A percentile compares a stretch with the other conserved stretches of the same genome.
Conservation (phyloP, 92 coral and sea anemone species). For the Palythoa grandis region DNA sequence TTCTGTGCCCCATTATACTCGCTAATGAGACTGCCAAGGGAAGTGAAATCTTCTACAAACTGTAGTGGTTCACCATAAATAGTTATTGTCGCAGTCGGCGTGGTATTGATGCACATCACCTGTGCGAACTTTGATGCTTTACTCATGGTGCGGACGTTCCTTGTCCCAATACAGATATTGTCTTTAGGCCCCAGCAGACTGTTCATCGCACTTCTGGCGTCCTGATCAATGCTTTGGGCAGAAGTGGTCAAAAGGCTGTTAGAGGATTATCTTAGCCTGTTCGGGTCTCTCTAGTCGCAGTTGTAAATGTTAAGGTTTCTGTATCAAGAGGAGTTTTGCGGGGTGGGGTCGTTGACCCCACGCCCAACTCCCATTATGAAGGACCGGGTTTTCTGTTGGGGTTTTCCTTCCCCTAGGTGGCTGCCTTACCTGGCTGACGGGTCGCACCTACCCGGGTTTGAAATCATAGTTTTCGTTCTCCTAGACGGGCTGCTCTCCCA, state of each 20-base stretch:
- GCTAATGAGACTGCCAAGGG: too few species aligned
- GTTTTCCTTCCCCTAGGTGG: too few species aligned
- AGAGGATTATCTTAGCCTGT: not conserved
- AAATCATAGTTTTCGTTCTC: too few species aligned
- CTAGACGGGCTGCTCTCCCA: too few species aligned
- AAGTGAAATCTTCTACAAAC: too few species aligned
- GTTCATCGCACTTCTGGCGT: constrained; percentile 12
- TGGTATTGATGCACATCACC: not conserved
- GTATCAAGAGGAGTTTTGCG: constrained; percentile 36
- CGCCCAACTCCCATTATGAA: too few species aligned
- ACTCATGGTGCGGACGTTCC: constrained; percentile 46
- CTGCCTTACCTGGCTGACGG: too few species aligned
- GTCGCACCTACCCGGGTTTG: too few species aligned
- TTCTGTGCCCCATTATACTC: too few species aligned
- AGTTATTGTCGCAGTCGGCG: too few species aligned
- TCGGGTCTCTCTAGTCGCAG: not conserved
- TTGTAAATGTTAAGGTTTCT: not conserved
- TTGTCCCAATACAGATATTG: not conserved
- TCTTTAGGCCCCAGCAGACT: constrained; percentile 43
- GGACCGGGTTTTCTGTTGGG: too few species aligned
- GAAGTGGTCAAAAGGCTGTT: constrained; percentile 24
- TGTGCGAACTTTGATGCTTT: constrained; percentile 26
- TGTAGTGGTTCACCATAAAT: too few species aligned
- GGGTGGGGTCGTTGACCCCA: constrained; percentile 46
- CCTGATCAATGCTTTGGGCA: constrained; percentile 20